Evolutionary conservation across 53 echinoderm and acorn worm species (phyloP).

Genomic region (Crossaster papposus): DNA sequence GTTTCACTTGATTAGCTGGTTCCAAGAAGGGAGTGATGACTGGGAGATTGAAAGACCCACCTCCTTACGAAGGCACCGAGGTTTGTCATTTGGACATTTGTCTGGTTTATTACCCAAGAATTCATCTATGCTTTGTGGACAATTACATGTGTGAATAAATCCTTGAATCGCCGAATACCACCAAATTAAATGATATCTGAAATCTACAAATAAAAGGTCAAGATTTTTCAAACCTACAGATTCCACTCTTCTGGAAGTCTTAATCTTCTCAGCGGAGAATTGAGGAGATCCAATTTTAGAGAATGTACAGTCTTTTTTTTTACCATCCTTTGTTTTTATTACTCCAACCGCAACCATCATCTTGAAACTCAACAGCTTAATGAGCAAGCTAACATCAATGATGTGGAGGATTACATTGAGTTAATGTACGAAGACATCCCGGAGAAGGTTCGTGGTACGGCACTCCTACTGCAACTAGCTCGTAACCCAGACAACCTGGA

Average conservation of each 20-base stretch:
- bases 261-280: too few relatives aligned
- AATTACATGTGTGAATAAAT: neutral
- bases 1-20: conserved; percentile 40
- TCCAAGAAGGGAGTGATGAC: conserved; percentile 95
- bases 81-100: conserved; percentile 46
- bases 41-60: conserved; percentile 91
- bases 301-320: too few relatives aligned
- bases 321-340: neutral
- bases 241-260: too few relatives aligned
- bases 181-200: too few relatives aligned
- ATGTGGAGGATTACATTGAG: conserved; percentile 97
- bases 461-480: conserved; percentile 91
- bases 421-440: conserved; percentile 97
- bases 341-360: neutral
- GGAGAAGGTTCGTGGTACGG: conserved; percentile 96
- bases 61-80: conserved; percentile 98
- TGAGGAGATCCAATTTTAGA: too few relatives aligned
- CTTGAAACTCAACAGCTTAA: conserved; percentile 65
- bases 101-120: neutral
- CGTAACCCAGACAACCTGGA: conserved; percentile 97
- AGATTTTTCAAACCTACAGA: too few relatives aligned
- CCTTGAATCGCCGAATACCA: too few relatives aligned
- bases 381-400: conserved; percentile 95
- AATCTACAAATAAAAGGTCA: too few relatives aligned
- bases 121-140: neutral